A percentile compares a stretch with the other conserved stretches of the same genome.
Conservation (phyloP, 2,888 invertebrate genomes). For the Catocala nupta region DNA sequence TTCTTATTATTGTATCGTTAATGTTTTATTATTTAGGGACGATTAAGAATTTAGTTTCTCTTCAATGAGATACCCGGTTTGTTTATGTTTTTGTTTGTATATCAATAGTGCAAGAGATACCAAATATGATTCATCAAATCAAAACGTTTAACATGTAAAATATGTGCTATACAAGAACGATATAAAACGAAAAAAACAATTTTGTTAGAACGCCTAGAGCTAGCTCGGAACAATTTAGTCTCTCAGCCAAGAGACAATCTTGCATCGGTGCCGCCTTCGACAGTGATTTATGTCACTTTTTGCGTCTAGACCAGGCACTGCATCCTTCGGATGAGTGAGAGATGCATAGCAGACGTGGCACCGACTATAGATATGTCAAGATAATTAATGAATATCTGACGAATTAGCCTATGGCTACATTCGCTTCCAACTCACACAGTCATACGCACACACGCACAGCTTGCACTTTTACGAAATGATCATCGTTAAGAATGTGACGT, state of each 20-base stretch:
- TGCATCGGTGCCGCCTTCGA: slow-evolving; percentile 61
- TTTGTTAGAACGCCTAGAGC: slow-evolving; percentile 29
- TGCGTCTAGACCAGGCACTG: slow-evolving; percentile 60
- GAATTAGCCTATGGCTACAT: slow-evolving; percentile 42
- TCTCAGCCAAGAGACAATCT: slow-evolving; percentile 63
- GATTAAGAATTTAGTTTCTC: background rate
- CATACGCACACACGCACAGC: slow-evolving; percentile 54
- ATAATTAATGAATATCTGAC: slow-evolving; percentile 57
- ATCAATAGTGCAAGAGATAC: slow-evolving; percentile 11
- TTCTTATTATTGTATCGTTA: too few species aligned
- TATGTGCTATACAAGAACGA: slow-evolving; percentile 12
- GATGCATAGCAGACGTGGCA: slow-evolving; percentile 60
- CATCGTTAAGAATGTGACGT: slow-evolving; percentile 62
- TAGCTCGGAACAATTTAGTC: slow-evolving; percentile 42
- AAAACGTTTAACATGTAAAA: slow-evolving; percentile 12
- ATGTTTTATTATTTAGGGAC: too few species aligned
- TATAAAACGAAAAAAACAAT: slow-evolving; percentile 31
- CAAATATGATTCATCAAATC: slow-evolving; percentile 12
- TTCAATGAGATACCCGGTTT: slow-evolving; percentile 21
- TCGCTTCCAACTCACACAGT: slow-evolving; percentile 36
- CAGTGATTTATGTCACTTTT: slow-evolving; percentile 73
- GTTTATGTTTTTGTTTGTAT: slow-evolving; percentile 52
- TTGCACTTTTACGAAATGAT: slow-evolving; percentile 63
- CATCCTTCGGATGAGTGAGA: slow-evolving; percentile 63
- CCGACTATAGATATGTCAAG: slow-evolving; percentile 58